These are phyloP conservation scores for Drosophila carrolli DNA, from an alignment of 1,140 invertebrate genomes.

Conservation along the genomic window DNA sequence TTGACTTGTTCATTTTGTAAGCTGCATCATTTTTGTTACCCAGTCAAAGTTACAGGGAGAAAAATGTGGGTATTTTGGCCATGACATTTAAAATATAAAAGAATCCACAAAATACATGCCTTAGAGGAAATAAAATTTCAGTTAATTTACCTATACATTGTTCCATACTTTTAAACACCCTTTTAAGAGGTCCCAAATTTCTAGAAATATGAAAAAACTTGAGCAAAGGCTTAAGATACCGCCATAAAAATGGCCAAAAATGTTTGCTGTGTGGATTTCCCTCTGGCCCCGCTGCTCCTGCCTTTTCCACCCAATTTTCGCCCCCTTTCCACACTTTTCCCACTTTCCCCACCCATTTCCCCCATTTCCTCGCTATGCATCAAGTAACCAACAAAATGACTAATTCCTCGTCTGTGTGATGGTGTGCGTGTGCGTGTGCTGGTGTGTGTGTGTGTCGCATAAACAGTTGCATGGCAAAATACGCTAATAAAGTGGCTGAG, in stretches of 20 bases:
- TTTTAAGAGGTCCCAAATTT: too few relatives aligned
- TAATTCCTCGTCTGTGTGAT: slow-evolving; percentile 62
- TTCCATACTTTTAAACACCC: not conserved
- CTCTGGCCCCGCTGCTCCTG: not conserved
- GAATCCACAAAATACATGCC: too few relatives aligned
- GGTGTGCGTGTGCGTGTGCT: slow-evolving; percentile 8
- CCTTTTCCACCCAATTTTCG: not conserved
- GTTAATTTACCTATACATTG: too few relatives aligned
- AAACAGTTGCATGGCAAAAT: slow-evolving; percentile 82
- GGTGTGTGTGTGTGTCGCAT: slow-evolving; percentile 64
- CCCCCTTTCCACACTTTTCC: too few relatives aligned
- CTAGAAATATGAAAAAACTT: too few relatives aligned
- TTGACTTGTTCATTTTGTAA: slow-evolving; percentile 18
- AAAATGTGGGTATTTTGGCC: not conserved
- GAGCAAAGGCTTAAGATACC: too few relatives aligned
- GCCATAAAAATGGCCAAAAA: not conserved
- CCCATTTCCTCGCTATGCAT: slow-evolving; percentile 53
- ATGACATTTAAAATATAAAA: too few relatives aligned
- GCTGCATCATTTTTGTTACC: slow-evolving; percentile 64
- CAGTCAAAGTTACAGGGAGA: slow-evolving; percentile 6
- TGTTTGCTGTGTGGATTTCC: slow-evolving; percentile 5
- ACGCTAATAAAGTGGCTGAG: slow-evolving; percentile 82
- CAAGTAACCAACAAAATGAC: slow-evolving; percentile 82
- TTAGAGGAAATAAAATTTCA: too few relatives aligned
- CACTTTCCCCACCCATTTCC: not conserved